Evolutionary conservation across 2,888 invertebrate genomes (phyloP), one percentile per base, ranked within the genome.

Genomic region (Torymus texanus): DNA sequence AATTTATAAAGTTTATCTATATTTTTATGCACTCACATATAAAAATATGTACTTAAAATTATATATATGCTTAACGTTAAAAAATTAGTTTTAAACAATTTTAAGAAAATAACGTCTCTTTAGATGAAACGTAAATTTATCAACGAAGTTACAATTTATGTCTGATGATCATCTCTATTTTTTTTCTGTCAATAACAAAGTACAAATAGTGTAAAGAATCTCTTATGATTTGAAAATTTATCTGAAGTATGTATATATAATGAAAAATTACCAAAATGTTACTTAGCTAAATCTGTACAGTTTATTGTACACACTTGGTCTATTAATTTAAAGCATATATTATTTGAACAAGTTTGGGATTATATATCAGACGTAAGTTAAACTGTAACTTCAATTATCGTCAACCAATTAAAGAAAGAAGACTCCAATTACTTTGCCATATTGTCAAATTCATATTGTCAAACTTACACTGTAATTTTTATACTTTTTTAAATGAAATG

Each of bases 101-200:
- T 80, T 71, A 77, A 77, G 77, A 63, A 80, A 80, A 76, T 74
- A 80, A 80, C 77, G 77, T 58, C 74, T 77, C 77, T 24, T 50
- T 51, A 14, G 41, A 68, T 70, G 41, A 63, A 74, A 74, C 21
- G 18, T 53, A 66, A 79, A 58, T 56, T 41, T 63, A 66, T 76
- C 50, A 14, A 55, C 29, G 65, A 80, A 80, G 75, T 75, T 79
- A 75, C 75, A 79, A 75, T 75, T 80, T 58, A 68, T 74, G 58
- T 72, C 50, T 72, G 67, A 66, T 66, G 12, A 51, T 16, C 75
- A 71, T 29, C 8, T 65, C 59, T 75, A 70, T 16, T 3, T 50
- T 24, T 65, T 62, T 70, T 62, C 21, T 10, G n/a, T 75, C 12
- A 76, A 68, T 73, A 68, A 59, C 53, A 80, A 77, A 74, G 67